A percentile compares a stretch with the other conserved stretches of the same genome.
phyloP scores from a whole-genome alignment of 2,797 vertebrate species.

The Serranus cabrilla region DNA sequence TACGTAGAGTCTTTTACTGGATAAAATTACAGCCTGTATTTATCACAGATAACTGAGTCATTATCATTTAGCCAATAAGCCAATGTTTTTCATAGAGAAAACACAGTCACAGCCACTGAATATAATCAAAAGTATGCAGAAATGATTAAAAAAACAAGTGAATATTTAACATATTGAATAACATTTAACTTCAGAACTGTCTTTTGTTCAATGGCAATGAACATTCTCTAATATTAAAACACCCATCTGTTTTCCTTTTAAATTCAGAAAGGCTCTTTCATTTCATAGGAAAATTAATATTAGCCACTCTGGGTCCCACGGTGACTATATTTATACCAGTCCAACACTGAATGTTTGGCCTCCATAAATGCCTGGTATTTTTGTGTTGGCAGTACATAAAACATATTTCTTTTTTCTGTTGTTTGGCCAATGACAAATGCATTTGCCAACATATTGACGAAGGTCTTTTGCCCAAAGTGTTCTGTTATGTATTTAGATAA shows the following conservation, averaged over 20 bases:
- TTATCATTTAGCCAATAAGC: not conserved
- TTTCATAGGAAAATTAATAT: not conserved
- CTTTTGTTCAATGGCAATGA: not conserved
- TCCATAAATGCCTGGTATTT: not conserved
- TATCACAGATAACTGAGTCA: not conserved
- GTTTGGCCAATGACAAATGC: not conserved
- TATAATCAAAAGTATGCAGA: not conserved
- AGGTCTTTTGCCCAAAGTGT: not conserved
- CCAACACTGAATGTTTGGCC: not conserved
- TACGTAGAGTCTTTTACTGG: not conserved
- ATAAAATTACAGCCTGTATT: not conserved
- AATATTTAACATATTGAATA: not conserved
- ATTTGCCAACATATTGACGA: not conserved
- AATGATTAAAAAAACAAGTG: not conserved
- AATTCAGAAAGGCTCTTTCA: not conserved
- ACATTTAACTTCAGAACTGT: not conserved
- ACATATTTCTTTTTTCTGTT: not conserved
- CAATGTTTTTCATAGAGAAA: not conserved
- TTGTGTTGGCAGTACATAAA: not conserved
- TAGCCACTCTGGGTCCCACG: not conserved
- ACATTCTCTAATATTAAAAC: not conserved
- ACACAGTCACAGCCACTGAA: not conserved
- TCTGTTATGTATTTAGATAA: slow-evolving; percentile 2
- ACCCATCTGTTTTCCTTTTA: not conserved
- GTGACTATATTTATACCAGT: not conserved